Evolutionary conservation across 2,888 invertebrate species (phyloP), one percentile per base, ranked within the genome.

Genomic region (Keiferia lycopersicella): DNA sequence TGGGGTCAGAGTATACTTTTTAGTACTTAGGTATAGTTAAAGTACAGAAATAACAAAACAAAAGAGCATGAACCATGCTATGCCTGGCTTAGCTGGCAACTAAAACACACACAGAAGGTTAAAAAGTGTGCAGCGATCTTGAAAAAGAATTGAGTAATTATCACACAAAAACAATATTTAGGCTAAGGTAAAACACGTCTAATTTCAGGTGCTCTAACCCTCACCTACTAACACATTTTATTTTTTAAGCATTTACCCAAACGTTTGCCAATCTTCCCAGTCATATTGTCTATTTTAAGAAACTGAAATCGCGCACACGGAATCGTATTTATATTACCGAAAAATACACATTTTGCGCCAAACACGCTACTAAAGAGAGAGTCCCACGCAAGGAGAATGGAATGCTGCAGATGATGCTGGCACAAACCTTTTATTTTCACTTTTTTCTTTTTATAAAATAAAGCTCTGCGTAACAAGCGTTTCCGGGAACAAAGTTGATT

Each of bases 211-310:
- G 72, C 77, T 72, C 77, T 86, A 88, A 88, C 91, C 90, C 87
- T 91, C 88, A 90, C 91, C 91, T 82, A 88, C 82, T 89, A 71
- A 87, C 89, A 86, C 79, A 82, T 84, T 81, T 66, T 78, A 80
- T 76, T 79, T 83, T 77, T 75, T 79, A 82, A 84, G 80, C 76
- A 78, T 78, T 71, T 64, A 65, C 48, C 48, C 65, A 68, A 63
- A 16, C 18, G 48, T 39, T 63, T 63, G 50, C 45, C 62, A 62
- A 62, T 50, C 26, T 34, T 51, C 56, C 53, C n/a, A 20, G 59
- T 58, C 57, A 41, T 51, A 62, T 75, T 68, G 69, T 75, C 83
- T 88, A 89, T 88, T 89, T 87, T 84, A 76, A 79, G 86, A 84
- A 69, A 58, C 65, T 62, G 69, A 75, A 76, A 77, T 75, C 69